Conservation (phyloP, 2,113 vertebrate species). For the Cromileptes altivelis region DNA sequence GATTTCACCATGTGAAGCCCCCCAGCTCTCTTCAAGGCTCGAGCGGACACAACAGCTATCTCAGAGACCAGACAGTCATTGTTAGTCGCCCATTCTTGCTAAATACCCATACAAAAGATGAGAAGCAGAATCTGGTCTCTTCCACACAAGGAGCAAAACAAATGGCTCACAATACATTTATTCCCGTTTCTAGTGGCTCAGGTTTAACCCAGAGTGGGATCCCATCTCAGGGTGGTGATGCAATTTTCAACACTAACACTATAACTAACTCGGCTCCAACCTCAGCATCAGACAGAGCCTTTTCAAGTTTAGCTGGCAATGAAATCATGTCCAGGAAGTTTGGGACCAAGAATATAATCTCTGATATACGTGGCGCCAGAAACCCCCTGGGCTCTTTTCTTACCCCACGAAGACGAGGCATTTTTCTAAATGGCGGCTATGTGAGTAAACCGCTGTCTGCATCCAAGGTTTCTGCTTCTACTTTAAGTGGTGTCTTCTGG, state of each 20-base stretch:
- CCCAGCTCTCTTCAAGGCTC: not conserved
- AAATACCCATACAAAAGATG: not conserved
- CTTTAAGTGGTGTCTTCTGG: not conserved
- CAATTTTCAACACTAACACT: not conserved
- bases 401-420: not conserved
- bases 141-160: slow-evolving; percentile 7
- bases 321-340: not conserved
- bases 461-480: not conserved
- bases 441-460: not conserved
- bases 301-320: slow-evolving; percentile 3
- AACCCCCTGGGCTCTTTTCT: not conserved
- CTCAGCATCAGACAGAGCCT: not conserved
- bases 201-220: not conserved
- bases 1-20: slow-evolving; percentile 5
- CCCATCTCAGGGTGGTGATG: not conserved
- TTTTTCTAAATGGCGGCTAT: slow-evolving; percentile 17
- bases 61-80: not conserved
- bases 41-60: not conserved
- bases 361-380: not conserved
- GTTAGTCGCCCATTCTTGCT: not conserved
- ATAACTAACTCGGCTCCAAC: not conserved
- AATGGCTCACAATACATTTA: not conserved
- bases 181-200: not conserved
- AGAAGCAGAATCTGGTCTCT: not conserved
- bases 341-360: not conserved